These are phyloP conservation scores for Mormoops blainvillei DNA, from an alignment of 2,113 vertebrate genomes.

Conservation along the genomic window DNA sequence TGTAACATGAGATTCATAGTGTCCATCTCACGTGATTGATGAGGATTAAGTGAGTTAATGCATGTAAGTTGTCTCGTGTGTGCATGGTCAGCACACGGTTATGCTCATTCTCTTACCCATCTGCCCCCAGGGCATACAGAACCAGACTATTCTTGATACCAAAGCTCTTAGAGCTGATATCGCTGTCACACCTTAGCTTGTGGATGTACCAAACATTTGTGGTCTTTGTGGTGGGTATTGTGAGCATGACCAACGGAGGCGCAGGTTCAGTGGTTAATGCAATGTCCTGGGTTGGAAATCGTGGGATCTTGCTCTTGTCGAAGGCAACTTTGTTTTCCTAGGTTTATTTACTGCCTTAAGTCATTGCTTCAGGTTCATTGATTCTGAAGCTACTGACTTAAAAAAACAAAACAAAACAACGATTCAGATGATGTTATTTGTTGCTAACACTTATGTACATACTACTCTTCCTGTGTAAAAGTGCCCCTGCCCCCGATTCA, in stretches of 20 bases:
- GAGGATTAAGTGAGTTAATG: neutral
- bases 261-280: neutral
- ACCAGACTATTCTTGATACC: neutral
- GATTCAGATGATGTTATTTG: neutral
- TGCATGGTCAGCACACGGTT: neutral
- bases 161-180: neutral
- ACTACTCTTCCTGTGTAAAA: neutral
- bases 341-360: neutral
- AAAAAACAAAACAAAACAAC: neutral
- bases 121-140: neutral
- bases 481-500: neutral
- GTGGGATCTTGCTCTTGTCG: neutral
- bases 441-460: neutral
- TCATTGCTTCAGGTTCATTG: neutral
- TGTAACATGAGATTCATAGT: neutral
- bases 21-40: neutral
- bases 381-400: neutral
- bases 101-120: neutral
- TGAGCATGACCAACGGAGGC: neutral
- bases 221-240: neutral
- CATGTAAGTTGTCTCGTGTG: neutral
- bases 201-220: neutral
- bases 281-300: neutral
- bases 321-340: neutral
- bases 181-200: neutral